phyloP scores from a whole-genome alignment of 1,140 invertebrate species.

The Pseudomyrmex cubaensis region DNA sequence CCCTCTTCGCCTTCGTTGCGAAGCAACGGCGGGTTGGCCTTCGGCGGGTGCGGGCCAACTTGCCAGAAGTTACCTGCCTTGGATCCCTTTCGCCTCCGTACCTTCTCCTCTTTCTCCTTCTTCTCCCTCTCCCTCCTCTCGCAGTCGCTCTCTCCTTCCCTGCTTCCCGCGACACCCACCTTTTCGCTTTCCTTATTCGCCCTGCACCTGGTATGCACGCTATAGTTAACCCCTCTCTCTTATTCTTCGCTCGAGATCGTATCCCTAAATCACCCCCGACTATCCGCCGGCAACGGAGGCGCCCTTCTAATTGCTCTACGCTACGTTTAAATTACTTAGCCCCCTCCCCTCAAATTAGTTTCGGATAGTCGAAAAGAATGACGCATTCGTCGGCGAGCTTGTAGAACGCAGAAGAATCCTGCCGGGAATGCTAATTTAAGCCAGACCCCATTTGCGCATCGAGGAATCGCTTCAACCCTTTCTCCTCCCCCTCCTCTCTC shows the following conservation, averaged over 20 bases:
- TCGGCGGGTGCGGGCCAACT: constrained; percentile 79
- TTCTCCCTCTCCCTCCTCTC: constrained; percentile 6
- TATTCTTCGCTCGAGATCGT: constrained; percentile 81
- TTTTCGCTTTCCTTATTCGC: constrained; percentile 64
- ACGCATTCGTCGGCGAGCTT: constrained; percentile 73
- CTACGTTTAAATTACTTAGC: constrained; percentile 84
- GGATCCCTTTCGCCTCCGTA: constrained; percentile 60
- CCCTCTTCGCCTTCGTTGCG: constrained; percentile 74
- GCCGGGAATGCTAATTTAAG: constrained; percentile 77
- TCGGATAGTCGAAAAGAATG: constrained; percentile 83
- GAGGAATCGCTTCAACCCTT: constrained; percentile 57
- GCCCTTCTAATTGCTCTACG: constrained; percentile 82
- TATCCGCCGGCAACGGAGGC: constrained; percentile 73
- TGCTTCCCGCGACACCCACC: constrained; percentile 9
- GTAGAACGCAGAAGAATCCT: constrained; percentile 76
- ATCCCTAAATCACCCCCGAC: constrained; percentile 82
- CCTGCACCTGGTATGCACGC: constrained; percentile 65
- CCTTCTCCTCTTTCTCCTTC: constrained; percentile 32
- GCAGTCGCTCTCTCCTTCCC: constrained; percentile 44
- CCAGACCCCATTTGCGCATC: constrained; percentile 58
- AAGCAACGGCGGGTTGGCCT: too few species aligned
- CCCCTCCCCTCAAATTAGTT: constrained; percentile 80
- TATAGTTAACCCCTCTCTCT: constrained; percentile 74
- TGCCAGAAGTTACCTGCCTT: constrained; percentile 82
- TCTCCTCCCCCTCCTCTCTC: neutral